phyloP scores from a whole-genome alignment of 2,113 vertebrate genomes.

The Plecotus auritus region DNA sequence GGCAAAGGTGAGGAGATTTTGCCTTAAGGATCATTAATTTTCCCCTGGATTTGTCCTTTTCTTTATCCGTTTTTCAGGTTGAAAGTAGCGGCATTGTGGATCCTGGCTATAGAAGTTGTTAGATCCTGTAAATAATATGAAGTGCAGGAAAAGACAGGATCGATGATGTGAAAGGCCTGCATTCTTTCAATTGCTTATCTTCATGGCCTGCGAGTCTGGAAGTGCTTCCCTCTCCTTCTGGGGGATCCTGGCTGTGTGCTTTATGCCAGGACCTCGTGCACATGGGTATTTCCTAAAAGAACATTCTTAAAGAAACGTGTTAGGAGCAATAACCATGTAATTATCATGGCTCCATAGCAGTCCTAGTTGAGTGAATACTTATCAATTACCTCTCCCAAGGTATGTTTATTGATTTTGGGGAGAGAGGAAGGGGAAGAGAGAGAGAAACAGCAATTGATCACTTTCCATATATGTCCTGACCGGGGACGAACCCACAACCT shows the following conservation, averaged over 20 bases:
- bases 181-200: slow-evolving; percentile 67
- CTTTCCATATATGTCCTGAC: not conserved
- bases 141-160: slow-evolving; percentile 65
- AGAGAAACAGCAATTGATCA: not conserved
- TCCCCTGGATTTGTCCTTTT: not conserved
- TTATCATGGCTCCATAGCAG: not conserved
- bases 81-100: not conserved
- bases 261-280: not conserved
- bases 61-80: slow-evolving; percentile 29
- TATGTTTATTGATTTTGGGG: not conserved
- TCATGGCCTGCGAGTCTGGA: slow-evolving; percentile 50
- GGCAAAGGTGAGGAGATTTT: not conserved
- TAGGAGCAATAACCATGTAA: not conserved
- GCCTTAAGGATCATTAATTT: not conserved
- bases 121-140: slow-evolving; percentile 72
- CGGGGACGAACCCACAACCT: not conserved
- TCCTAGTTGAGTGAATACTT: not conserved
- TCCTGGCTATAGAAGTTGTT: slow-evolving; percentile 27
- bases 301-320: not conserved
- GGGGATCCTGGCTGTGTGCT: not conserved
- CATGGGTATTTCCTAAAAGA: not conserved
- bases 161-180: slow-evolving; percentile 53
- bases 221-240: not conserved
- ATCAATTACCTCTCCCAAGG: not conserved
- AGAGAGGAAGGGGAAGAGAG: not conserved